Evolutionary conservation across 2,113 vertebrate species (phyloP), one percentile per base, ranked within the genome.

Genomic region (Garra rufa): DNA sequence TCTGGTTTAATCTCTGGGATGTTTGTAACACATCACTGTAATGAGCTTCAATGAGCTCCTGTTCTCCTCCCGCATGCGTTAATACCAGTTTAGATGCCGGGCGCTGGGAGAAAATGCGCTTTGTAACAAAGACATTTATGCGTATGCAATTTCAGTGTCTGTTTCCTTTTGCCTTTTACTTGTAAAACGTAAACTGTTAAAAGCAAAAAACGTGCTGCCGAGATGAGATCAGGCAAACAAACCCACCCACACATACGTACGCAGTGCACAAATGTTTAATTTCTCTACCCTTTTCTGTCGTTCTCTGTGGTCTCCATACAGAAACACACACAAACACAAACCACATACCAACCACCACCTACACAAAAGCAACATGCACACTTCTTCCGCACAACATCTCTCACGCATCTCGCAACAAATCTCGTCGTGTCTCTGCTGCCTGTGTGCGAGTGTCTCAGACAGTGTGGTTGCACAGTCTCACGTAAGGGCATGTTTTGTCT

Each of bases 391-490:
- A 82, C 78, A 71, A 30, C 43, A 69, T 80, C 52, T 87, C 86
- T 69, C 85, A 83, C 28, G 86, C 86, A 86, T 86, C 57, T 71
- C 55, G 52, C 77, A 43, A 75, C 81, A 87, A 83, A 84, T 71
- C 84, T 70, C 67, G 75, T 67, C 17, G 26, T 26, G 38, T 77
- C 24, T 28, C 21, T 19, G 38, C 8, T 76, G 17, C 38, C 28
- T 48, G 17, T 86, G 75, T 75, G 84, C 0, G 6, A 52, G 50
- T 65, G 21, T 82, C 81, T 89, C 74, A 87, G 82, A 88, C 57
- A 41, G 30, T 84, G 88, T 82, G 86, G 87, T 90, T 76, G 83
- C 59, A 67, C 78, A 87, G 46, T 91, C 81, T 85, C 76, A 79
- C 69, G 74, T 70, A 85, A 76, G 38, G 65, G 67, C 87, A 87